These are phyloP conservation scores for Pangasius mekongensis DNA, from an alignment of 2,797 vertebrate species.

Conservation along the genomic window DNA sequence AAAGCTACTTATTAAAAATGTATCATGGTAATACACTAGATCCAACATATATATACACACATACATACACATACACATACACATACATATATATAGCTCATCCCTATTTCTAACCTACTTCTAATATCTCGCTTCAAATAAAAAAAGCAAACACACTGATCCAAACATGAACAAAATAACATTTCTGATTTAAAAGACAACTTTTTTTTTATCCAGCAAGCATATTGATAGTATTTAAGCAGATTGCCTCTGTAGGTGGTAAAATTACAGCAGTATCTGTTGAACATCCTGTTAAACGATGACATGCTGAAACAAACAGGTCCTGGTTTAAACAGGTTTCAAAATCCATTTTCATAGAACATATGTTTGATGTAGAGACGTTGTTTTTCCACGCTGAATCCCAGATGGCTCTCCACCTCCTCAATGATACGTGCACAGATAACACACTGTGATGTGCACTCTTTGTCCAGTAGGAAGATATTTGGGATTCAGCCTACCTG, in stretches of 20 bases:
- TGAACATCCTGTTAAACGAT: not conserved
- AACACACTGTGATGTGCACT: not conserved
- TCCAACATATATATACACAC: not conserved
- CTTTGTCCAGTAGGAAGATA: not conserved
- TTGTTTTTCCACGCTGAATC: not conserved
- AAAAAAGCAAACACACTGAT: not conserved
- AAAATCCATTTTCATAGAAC: not conserved
- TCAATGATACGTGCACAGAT: not conserved
- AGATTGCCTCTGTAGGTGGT: slow-evolving; percentile 21
- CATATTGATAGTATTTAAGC: slow-evolving; percentile 10
- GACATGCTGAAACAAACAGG: slow-evolving; percentile 18
- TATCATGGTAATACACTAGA: not conserved
- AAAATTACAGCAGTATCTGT: not conserved
- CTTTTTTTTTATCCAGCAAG: not conserved
- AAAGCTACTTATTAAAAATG: not conserved
- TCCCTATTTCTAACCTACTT: not conserved
- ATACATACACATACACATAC: not conserved
- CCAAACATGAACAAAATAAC: not conserved
- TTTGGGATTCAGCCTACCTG: not conserved
- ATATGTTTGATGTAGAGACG: slow-evolving; percentile 15
- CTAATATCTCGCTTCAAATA: not conserved
- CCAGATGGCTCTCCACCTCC: slow-evolving; percentile 12
- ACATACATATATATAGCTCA: not conserved
- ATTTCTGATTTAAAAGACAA: not conserved
- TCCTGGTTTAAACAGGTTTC: slow-evolving; percentile 24